A percentile compares a stretch with the other conserved stretches of the same genome.
Conservation (phyloP, 2,113 vertebrate genomes). For the Cepphus grylle region DNA sequence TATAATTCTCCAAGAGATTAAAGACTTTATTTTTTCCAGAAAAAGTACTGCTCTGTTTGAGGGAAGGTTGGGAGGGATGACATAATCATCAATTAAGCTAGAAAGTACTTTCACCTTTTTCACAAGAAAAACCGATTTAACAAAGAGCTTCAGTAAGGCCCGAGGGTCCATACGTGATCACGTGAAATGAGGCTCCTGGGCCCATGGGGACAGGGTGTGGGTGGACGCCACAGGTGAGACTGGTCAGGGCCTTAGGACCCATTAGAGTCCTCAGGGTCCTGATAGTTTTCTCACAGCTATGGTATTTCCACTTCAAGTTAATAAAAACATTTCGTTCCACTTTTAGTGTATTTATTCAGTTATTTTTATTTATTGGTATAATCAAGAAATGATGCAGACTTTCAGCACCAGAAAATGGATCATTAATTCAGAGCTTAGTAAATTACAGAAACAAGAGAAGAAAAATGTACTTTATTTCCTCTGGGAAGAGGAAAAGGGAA, state of each 20-base stretch:
- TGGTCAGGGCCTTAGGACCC: neutral
- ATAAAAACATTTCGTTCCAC: neutral
- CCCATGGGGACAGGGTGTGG: neutral
- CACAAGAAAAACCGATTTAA: neutral
- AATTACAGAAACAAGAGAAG: neutral
- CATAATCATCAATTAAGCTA: neutral
- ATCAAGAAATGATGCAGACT: neutral
- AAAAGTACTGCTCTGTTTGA: neutral
- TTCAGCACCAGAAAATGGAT: neutral
- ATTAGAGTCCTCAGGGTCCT: neutral
- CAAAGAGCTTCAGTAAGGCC: neutral
- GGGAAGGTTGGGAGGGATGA: neutral
- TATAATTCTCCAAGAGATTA: neutral
- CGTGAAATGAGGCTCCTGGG: neutral
- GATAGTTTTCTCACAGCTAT: neutral
- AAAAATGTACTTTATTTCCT: neutral
- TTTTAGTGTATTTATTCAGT: neutral
- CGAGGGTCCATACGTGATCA: rapidly evolving
- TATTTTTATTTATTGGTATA: neutral
- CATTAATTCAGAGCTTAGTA: neutral
- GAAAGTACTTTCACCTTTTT: neutral
- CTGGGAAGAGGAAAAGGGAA: neutral
- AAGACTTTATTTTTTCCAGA: neutral
- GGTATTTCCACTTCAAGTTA: neutral
- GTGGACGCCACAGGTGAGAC: neutral